Evolutionary conservation across 2,888 invertebrate species (phyloP), one percentile per base, ranked within the genome.

Genomic region (Mechanitis mazaeus): DNA sequence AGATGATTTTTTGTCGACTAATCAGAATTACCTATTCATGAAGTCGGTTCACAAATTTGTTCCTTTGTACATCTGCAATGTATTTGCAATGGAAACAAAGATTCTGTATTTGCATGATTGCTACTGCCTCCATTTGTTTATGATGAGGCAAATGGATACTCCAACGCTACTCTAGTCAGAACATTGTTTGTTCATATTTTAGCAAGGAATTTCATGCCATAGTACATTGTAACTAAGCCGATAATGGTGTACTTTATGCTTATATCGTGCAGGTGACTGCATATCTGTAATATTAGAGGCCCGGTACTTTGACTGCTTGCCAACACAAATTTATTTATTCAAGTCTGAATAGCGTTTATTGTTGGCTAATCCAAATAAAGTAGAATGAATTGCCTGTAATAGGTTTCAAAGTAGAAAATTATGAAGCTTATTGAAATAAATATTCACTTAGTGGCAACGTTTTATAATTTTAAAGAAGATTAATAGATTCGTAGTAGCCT

Each of bases 41-140:
- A 38, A 55, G 33, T 54, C 33, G 45, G 56, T 45, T 61, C 47
- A 58, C 33, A 58, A 61, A 64, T 67, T 63, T 46, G 63, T 63
- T 64, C 64, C 63, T 69, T 69, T 61, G 70, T 69, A 69, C 68
- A 71, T 72, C 61, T 69, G 68, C 69, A 70, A 70, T 67, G 68
- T 71, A 76, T 76, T 76, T 74, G 75, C 74, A 76, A 74, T 73
- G 72, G 71, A 70, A 77, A 75, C 75, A 72, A 68, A 68, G 67
- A 70, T 64, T 68, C 67, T 61, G 68, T 68, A 76, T 80, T 78
- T 79, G 73, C 78, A 78, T 79, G 73, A 79, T 78, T 75, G 75
- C 76, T 72, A 71, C 74, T 72, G 67, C 70, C 62, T 70, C 67
- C 65, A 71, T 71, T 72, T 72, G 69, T 69, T 71, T 71, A 69